A percentile compares a stretch with the other conserved stretches of the same genome.
Conservation (phyloP, 2,888 invertebrate species). For the Steinernema scapterisci region DNA sequence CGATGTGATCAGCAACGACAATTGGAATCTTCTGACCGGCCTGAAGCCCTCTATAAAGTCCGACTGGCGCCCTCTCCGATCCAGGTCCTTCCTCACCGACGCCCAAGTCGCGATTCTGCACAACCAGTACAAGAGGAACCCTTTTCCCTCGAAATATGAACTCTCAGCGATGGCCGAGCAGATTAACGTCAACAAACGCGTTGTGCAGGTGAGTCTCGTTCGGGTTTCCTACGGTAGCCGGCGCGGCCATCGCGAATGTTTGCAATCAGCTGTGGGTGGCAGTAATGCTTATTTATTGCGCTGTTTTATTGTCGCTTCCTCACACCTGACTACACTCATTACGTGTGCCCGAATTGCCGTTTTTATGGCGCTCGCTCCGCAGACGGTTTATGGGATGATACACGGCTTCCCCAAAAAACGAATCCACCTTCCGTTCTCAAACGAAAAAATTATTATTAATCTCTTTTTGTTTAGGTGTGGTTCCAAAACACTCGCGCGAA, state of each 20-base stretch:
- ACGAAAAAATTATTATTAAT: constrained; percentile 28
- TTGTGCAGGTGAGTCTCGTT: constrained; percentile 71
- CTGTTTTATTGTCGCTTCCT: constrained; percentile 33
- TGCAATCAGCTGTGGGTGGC: constrained; percentile 30
- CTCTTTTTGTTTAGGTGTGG: constrained; percentile 78
- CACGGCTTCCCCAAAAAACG: background rate
- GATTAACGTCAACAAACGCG: constrained; percentile 76
- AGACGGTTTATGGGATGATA: background rate
- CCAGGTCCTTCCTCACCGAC: constrained; percentile 89
- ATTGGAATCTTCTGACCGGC: background rate
- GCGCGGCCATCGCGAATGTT: background rate
- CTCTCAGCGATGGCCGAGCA: constrained; percentile 84
- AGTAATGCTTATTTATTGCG: constrained; percentile 24
- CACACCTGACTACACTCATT: constrained; percentile 30
- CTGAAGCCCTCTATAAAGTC: constrained; percentile 12
- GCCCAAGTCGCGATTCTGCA: constrained; percentile 88
- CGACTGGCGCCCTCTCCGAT: constrained; percentile 73
- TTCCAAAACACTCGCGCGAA: constrained; percentile 90
- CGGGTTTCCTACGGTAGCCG: background rate
- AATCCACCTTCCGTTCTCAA: background rate
- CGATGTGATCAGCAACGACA: constrained; percentile 39
- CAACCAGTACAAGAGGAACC: constrained; percentile 85
- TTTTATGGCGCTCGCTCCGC: constrained; percentile 18
- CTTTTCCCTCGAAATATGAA: constrained; percentile 90
- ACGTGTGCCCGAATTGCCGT: constrained; percentile 26